These are phyloP conservation scores for Cryptotermes secundus DNA, from an alignment of 1,140 invertebrate genomes.

Conservation along the genomic window DNA sequence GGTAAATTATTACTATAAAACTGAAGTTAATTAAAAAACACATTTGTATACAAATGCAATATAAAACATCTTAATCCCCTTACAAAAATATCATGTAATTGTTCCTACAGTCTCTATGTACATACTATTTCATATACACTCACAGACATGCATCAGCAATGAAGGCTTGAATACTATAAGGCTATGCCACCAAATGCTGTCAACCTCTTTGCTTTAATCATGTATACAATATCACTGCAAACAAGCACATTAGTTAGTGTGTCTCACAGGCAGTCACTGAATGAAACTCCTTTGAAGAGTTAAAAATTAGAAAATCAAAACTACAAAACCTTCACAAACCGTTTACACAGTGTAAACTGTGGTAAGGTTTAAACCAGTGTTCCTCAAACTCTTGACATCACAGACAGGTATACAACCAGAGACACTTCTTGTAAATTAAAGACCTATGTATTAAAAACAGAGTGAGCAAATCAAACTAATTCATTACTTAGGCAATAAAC, in stretches of 20 bases:
- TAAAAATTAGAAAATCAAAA: background rate
- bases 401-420: no score
- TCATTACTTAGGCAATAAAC: no score
- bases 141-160: background rate
- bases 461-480: no score
- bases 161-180: background rate
- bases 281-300: background rate
- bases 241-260: background rate
- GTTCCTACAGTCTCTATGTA: background rate
- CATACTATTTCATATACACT: background rate
- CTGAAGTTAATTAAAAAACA: background rate
- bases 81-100: constrained; percentile 7
- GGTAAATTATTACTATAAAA: background rate
- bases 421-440: no score
- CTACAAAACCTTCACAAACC: background rate
- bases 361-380: background rate
- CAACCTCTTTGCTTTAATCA: background rate
- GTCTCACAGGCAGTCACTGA: background rate
- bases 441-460: no score
- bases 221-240: background rate
- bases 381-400: no score
- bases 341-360: background rate
- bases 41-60: background rate
- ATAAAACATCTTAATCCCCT: constrained; percentile 10
- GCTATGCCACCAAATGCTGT: background rate